phyloP scores from a whole-genome alignment of 2,113 vertebrate species.

The Entomyzon cyanotis region DNA sequence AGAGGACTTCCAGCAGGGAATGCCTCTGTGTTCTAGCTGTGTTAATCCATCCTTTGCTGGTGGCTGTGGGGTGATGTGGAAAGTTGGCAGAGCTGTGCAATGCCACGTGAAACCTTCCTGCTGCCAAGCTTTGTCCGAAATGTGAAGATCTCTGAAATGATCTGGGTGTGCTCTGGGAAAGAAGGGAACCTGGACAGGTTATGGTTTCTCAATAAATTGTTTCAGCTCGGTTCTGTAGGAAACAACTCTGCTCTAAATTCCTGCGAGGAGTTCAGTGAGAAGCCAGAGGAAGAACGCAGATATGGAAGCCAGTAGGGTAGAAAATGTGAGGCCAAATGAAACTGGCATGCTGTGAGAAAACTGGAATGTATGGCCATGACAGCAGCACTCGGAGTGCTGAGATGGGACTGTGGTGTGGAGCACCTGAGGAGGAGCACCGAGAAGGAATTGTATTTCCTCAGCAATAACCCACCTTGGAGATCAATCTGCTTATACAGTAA shows the following conservation, averaged over 20 bases:
- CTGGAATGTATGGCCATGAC: accelerated
- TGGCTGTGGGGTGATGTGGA: neutral
- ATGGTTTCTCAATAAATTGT: neutral
- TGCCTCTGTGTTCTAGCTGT: neutral
- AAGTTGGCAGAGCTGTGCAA: neutral
- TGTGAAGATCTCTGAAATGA: neutral
- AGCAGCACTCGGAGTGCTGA: neutral
- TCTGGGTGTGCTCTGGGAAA: neutral
- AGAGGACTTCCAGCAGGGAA: neutral
- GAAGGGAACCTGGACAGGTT: neutral
- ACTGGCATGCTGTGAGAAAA: neutral
- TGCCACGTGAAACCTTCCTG: neutral
- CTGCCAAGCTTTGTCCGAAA: neutral
- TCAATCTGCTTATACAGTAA: accelerated
- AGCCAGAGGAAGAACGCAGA: neutral
- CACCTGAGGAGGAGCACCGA: neutral
- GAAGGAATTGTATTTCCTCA: neutral
- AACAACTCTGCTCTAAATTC: neutral
- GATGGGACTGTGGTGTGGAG: neutral
- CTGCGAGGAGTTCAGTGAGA: neutral
- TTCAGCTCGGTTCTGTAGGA: neutral
- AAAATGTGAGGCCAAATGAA: neutral
- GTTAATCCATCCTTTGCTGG: neutral
- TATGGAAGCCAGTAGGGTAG: neutral
- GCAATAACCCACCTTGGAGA: neutral